Base-by-base conservation (phyloP, 2,888 invertebrate species). In the Tethea ocularis region DNA sequence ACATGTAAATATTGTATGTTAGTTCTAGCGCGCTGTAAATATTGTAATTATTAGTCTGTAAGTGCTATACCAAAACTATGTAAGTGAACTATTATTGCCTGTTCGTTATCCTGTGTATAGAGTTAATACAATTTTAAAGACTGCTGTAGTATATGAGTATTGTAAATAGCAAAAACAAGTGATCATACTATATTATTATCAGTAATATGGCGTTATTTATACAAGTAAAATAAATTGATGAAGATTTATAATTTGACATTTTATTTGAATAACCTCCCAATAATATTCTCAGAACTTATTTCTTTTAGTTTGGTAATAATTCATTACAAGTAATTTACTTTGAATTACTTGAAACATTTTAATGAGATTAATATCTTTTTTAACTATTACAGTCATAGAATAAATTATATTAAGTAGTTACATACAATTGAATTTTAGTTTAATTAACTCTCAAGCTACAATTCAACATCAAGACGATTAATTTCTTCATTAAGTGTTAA, bases 71-170 rank as follows among this genome's bases (percentile, higher is more conserved):
- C 92, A 93, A 93, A 92, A 86, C 84, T 89, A 90, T 90, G 84
- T 91, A 89, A 90, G 88, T 88, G 82, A 89, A 85, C 83, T 86
- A 87, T 88, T 87, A 89, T 88, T 89, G 91, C 91, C 92, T 90
- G 89, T 90, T 89, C 87, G 89, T 91, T 91, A 92, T 92, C 87
- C 84, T 89, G 90, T 92, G 91, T 89, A 92, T 91, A 93, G 91
- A 85, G 36, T 84, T 83, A 83, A 87, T 88, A 91, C 91, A 91
- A 88, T 88, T 89, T 88, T 91, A 93, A 95, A 95, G 93, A 93
- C 93, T 93, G 93, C 93, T 93, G 93, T 93, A 93, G 91, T 83
- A 92, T 92, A 93, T 93, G 87, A 86, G 82, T 84, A 88, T 86
- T 93, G 91, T 91, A 93, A 89, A 93, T 93, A 93, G 91, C 86